Evolutionary conservation across 2,888 invertebrate species (phyloP).

Genomic region (Rhodophaea formosa): DNA sequence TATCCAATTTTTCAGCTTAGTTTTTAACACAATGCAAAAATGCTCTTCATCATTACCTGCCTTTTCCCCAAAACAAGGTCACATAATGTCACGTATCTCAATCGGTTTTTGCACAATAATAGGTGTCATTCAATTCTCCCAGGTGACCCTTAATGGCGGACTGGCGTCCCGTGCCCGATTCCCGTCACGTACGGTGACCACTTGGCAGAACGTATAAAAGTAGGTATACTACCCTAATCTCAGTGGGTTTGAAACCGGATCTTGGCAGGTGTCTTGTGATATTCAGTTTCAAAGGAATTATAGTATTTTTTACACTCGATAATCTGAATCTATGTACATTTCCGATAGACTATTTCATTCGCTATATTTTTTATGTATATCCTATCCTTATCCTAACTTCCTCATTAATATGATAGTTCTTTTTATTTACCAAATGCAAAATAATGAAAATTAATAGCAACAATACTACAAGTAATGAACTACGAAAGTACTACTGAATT

Average conservation of each 20-base stretch:
- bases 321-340: neutral
- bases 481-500: too few relatives aligned
- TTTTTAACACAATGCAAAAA: neutral
- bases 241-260: slow-evolving; percentile 11
- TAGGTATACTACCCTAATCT: slow-evolving; percentile 23
- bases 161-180: slow-evolving; percentile 17
- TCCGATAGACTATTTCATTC: neutral
- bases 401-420: too few relatives aligned
- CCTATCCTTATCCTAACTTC: too few relatives aligned
- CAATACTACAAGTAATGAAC: too few relatives aligned
- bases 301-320: neutral
- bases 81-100: slow-evolving; percentile 25
- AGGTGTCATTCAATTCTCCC: slow-evolving; percentile 25
- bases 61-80: neutral
- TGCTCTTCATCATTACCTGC: neutral
- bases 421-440: too few relatives aligned
- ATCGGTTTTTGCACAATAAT: slow-evolving; percentile 25
- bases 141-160: slow-evolving; percentile 21
- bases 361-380: too few relatives aligned
- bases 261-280: slow-evolving; percentile 5
- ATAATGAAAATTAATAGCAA: too few relatives aligned
- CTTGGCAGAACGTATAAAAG: slow-evolving; percentile 26
- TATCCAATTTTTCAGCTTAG: too few relatives aligned
- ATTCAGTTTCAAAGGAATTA: neutral
- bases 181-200: slow-evolving; percentile 25